Conservation (phyloP, 1,140 invertebrate genomes). For the Cherax quadricarinatus region DNA sequence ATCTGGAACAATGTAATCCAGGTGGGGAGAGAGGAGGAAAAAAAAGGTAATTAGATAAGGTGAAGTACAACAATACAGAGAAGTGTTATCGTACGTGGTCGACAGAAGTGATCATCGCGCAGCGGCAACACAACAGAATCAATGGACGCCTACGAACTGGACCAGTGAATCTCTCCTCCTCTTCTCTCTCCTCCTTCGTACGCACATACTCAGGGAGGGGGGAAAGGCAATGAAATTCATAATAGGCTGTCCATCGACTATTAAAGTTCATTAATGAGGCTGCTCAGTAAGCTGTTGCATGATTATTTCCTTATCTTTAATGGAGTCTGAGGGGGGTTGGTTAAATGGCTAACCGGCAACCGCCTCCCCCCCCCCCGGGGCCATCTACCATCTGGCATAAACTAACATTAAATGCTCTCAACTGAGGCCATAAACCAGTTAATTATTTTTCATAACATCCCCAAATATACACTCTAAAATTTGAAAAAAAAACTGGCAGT, state of each 20-base stretch:
- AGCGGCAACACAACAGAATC: neutral
- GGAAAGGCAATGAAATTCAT: conserved; percentile 13
- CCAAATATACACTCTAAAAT: too few relatives aligned
- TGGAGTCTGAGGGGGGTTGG: neutral
- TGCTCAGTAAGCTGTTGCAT: neutral
- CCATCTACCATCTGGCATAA: too few relatives aligned
- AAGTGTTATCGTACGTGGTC: neutral
- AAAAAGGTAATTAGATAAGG: too few relatives aligned
- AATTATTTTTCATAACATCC: too few relatives aligned
- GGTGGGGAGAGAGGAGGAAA: too few relatives aligned
- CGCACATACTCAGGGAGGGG: neutral
- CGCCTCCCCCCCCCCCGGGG: too few relatives aligned
- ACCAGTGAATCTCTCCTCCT: neutral
- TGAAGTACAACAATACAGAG: neutral
- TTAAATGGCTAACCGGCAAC: too few relatives aligned
- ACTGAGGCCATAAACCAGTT: too few relatives aligned
- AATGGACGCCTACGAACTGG: neutral
- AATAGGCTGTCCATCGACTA: conserved; percentile 20
- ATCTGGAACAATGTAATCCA: too few relatives aligned
- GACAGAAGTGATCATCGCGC: neutral
- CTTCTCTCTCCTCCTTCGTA: neutral
- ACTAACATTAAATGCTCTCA: too few relatives aligned
- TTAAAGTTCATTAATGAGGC: neutral
- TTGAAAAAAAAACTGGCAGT: too few relatives aligned
- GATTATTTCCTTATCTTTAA: neutral